Evolutionary conservation across 2,888 invertebrate genomes (phyloP).

Genomic region (Cephus pygmeus): DNA sequence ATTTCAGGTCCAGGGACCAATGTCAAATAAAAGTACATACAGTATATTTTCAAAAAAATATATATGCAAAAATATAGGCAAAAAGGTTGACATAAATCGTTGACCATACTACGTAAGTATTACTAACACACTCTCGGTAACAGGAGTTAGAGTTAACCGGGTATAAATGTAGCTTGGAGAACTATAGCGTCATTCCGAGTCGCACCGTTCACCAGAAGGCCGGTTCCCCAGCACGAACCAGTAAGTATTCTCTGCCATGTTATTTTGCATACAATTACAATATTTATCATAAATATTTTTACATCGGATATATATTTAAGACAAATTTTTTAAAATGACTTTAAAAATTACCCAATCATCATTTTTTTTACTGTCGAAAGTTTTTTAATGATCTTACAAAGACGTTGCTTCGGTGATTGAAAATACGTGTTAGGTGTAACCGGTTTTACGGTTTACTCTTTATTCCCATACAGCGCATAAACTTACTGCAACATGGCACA

Average conservation of each 20-base stretch:
- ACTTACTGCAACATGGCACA: too few species aligned
- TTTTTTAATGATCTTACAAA: not conserved
- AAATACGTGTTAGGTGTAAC: not conserved
- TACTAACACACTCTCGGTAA: not conserved
- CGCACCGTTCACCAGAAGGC: conserved; percentile 45
- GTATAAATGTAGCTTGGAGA: conserved; percentile 44
- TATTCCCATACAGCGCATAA: too few species aligned
- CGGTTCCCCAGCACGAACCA: conserved; percentile 22
- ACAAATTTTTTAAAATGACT: not conserved
- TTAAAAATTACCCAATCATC: too few species aligned
- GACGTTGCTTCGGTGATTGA: not conserved
- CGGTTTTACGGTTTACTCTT: not conserved
- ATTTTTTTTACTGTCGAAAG: not conserved
- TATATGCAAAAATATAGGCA: too few species aligned
- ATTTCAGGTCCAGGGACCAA: not conserved
- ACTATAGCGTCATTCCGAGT: conserved; percentile 52
- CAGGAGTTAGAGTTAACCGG: conserved; percentile 14
- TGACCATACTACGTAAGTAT: not conserved
- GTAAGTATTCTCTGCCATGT: conserved; percentile 26
- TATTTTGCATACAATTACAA: not conserved
- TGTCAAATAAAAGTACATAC: not conserved
- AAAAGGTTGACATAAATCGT: too few species aligned
- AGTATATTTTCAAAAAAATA: not conserved
- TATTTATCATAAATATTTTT: not conserved
- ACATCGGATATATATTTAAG: not conserved